A percentile compares a stretch with the other conserved stretches of the same genome.
These are phyloP conservation scores for Emys orbicularis DNA, from an alignment of 2,797 vertebrate genomes.

Conservation along the genomic window DNA sequence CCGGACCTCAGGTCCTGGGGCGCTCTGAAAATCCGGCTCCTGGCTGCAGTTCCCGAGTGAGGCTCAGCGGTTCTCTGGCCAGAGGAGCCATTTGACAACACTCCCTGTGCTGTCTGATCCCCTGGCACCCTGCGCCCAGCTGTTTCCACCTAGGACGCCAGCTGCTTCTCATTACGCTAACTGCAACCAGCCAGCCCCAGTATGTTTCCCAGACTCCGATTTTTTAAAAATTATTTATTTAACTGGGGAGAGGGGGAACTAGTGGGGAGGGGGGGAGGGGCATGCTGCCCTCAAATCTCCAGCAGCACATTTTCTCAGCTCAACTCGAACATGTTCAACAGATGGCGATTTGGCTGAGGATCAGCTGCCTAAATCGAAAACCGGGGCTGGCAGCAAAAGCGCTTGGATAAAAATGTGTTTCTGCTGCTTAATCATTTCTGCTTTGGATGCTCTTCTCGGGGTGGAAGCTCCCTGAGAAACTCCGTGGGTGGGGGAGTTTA, in stretches of 20 bases:
- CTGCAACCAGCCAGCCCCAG: constrained; percentile 63
- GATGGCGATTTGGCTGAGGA: constrained; percentile 71
- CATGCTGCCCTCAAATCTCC: constrained; percentile 17
- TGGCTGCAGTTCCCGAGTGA: not conserved
- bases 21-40: not conserved
- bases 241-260: not conserved
- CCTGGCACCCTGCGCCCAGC: constrained; percentile 65
- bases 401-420: not conserved
- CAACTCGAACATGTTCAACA: constrained; percentile 57
- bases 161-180: constrained; percentile 75
- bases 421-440: not conserved
- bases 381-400: constrained; percentile 41
- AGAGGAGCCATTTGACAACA: not conserved
- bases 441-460: not conserved
- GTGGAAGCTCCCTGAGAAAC: not conserved
- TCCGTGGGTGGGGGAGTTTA: not conserved
- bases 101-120: not conserved
- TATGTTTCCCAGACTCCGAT: constrained; percentile 50
- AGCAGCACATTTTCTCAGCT: constrained; percentile 41
- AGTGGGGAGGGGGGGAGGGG: not conserved
- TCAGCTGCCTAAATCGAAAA: constrained; percentile 69
- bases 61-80: not conserved
- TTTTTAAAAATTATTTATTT: constrained; percentile 3
- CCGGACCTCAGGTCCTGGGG: not conserved
- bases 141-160: constrained; percentile 75